Evolutionary conservation across 2,888 invertebrate species (phyloP).

Genomic region (Drosophila testacea): DNA sequence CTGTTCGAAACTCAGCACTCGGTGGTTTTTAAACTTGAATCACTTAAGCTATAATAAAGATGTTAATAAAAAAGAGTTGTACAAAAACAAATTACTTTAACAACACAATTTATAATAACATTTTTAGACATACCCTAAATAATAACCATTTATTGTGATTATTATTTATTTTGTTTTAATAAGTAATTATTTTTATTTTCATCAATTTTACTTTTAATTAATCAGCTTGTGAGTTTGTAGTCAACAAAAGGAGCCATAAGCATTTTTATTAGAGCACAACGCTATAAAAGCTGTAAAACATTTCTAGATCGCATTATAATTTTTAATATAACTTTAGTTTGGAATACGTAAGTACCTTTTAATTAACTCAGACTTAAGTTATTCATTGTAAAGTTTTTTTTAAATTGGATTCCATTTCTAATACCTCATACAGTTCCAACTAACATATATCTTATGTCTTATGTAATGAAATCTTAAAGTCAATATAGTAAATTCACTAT

Average conservation of each 20-base stretch:
- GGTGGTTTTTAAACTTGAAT: slow-evolving; percentile 79
- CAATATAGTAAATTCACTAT: too few species aligned
- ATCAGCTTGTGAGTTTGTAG: slow-evolving; percentile 73
- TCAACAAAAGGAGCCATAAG: slow-evolving; percentile 77
- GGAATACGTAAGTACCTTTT: neutral
- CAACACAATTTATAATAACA: slow-evolving; percentile 53
- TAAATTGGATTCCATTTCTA: too few species aligned
- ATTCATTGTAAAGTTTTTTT: too few species aligned
- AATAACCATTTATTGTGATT: neutral
- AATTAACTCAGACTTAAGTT: neutral
- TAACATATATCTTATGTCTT: too few species aligned
- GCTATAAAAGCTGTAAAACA: neutral
- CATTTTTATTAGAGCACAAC: slow-evolving; percentile 18
- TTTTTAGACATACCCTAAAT: slow-evolving; percentile 5
- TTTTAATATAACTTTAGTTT: neutral
- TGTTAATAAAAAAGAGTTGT: slow-evolving; percentile 72
- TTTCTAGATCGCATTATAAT: slow-evolving; percentile 2
- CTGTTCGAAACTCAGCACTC: slow-evolving; percentile 75
- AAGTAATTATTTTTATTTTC: neutral
- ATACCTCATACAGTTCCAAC: too few species aligned
- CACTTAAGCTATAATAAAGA: slow-evolving; percentile 78
- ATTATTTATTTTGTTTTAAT: slow-evolving; percentile 2
- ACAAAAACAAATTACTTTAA: slow-evolving; percentile 73
- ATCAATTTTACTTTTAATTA: slow-evolving; percentile 6
- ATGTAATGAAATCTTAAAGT: too few species aligned